Base-by-base conservation (phyloP, 2,888 invertebrate species). In the Linnaemya tessellans region DNA sequence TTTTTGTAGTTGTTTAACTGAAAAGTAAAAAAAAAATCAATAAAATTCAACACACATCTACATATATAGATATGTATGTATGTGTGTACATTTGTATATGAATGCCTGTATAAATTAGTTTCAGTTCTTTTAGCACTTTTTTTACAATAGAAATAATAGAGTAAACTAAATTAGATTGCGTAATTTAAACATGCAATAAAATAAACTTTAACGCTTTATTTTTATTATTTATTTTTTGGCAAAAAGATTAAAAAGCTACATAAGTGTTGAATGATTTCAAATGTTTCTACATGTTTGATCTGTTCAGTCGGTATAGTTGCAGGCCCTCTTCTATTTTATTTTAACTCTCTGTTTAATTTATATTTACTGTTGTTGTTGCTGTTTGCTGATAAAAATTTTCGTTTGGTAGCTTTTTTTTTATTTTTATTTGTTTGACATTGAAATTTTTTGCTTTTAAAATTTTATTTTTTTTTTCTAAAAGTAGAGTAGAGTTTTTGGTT, bases 341-440 rank as follows among this genome's bases (percentile, higher is more conserved):
- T 60, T 5, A 18, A 25, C 20, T 60, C 58, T 46, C 30, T 35
- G n/a, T 35, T 51, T 13, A 15, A 67, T n/a, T 30, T n/a, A 11
- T 3, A 67, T n/a, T 30, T n/a, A 11, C 8, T 10, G 20, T 49
- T 73, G 35, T 41, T 58, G 18, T 30, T 43, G n/a, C 56, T n/a
- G n/a, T n/a, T 7, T 25, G 4, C 54, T 58, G 58, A 30, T 22
- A 54, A 15, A 4, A 22, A 38, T 43, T 25, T 11, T 73, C 10
- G n/a, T 64, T 22, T 10, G 10, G 35, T 13, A 18, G 22, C 58
- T 30, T n/a, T 58, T n/a, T 20, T 38, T 43, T 41, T 51, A 64
- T 58, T 74, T 58, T 74, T 80, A 65, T 80, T 80, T 74, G 74
- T 68, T 80, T 80, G 80, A 80, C 74, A 80, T 74, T 80, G 80